Percentiles rank a stretch among this genome's conserved stretches.
Evolutionary conservation across 1,140 invertebrate genomes (phyloP).

Genomic region (Drosophila nikananu): DNA sequence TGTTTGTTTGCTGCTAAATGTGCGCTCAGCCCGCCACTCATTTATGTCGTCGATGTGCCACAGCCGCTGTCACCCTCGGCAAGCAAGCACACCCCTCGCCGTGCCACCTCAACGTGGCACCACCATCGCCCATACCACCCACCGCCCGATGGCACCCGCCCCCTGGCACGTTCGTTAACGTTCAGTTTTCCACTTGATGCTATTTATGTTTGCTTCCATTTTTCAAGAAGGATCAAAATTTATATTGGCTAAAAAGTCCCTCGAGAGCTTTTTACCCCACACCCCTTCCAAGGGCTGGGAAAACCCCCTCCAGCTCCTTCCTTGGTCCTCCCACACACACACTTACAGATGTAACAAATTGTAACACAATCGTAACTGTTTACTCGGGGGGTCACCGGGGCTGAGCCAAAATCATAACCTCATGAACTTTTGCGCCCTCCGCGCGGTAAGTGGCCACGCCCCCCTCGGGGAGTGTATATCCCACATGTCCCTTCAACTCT

Average conservation of each 20-base stretch:
- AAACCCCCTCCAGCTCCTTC: conserved; percentile 13
- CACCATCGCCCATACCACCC: background rate
- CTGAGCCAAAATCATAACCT: conserved; percentile 68
- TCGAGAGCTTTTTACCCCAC: conserved; percentile 71
- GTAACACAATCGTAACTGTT: conserved; percentile 84
- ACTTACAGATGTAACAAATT: conserved; percentile 84
- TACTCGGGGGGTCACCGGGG: conserved; percentile 64
- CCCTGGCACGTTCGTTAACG: conserved; percentile 71
- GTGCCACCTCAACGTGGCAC: conserved; percentile 17
- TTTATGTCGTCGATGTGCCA: conserved; percentile 80
- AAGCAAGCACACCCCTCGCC: conserved; percentile 22
- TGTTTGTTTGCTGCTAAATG: conserved; percentile 83
- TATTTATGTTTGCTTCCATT: conserved; percentile 84
- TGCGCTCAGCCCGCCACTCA: conserved; percentile 81
- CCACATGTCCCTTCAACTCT: conserved; percentile 37
- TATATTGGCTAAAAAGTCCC: conserved; percentile 84
- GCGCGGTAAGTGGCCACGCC: conserved; percentile 56
- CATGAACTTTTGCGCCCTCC: conserved; percentile 55
- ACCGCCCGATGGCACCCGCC: conserved; percentile 5
- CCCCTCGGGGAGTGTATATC: conserved; percentile 4
- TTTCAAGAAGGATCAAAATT: conserved; percentile 84
- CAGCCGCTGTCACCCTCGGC: conserved; percentile 52
- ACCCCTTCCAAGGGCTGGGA: conserved; percentile 10
- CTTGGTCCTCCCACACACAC: conserved; percentile 45
- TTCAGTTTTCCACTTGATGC: conserved; percentile 82